These are phyloP conservation scores for Anguilla megastoma DNA, from an alignment of 2,797 vertebrate genomes.

Conservation along the genomic window DNA sequence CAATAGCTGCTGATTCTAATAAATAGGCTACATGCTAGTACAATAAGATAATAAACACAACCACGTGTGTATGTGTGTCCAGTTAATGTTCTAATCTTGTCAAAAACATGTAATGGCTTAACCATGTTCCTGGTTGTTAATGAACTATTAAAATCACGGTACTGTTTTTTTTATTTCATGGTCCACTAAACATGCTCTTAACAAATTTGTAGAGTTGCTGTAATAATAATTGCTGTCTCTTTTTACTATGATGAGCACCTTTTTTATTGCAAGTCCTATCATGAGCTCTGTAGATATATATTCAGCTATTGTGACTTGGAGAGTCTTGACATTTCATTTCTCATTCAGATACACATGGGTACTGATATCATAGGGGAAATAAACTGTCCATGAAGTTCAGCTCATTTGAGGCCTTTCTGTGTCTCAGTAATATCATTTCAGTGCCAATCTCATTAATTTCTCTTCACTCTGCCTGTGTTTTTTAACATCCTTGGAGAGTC, in stretches of 20 bases:
- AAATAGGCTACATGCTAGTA: background rate
- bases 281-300: background rate
- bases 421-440: background rate
- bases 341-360: slow-evolving; percentile 11
- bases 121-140: background rate
- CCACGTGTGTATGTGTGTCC: background rate
- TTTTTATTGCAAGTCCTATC: slow-evolving; percentile 20
- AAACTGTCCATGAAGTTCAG: slow-evolving; percentile 19
- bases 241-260: slow-evolving; percentile 32
- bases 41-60: background rate
- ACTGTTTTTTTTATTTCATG: slow-evolving; percentile 18
- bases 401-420: slow-evolving; percentile 17
- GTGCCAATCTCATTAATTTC: slow-evolving; percentile 1
- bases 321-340: slow-evolving; percentile 45
- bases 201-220: slow-evolving; percentile 32
- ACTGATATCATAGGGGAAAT: slow-evolving; percentile 19
- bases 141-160: background rate
- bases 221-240: slow-evolving; percentile 32
- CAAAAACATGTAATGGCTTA: background rate
- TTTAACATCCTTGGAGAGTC: background rate
- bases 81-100: background rate
- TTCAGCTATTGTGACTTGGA: slow-evolving; percentile 33
- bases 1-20: background rate
- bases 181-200: slow-evolving; percentile 10
- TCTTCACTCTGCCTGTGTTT: background rate